Evolutionary conservation across 2,888 invertebrate species (phyloP).

Genomic region (Thymelicus lineola): DNA sequence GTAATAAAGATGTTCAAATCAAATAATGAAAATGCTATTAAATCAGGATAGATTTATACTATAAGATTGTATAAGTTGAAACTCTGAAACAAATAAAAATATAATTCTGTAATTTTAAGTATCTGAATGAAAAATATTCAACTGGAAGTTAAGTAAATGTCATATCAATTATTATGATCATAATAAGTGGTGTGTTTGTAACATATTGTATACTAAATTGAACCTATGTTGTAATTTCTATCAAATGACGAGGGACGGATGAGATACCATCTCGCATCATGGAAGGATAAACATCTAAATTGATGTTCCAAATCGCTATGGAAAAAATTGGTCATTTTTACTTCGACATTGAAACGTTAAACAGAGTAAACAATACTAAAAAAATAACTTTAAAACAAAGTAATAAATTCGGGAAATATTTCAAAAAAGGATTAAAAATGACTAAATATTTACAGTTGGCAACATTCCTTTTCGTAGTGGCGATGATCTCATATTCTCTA

Average conservation of each 20-base stretch:
- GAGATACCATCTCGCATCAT: constrained; percentile 22
- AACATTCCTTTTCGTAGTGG: constrained; percentile 52
- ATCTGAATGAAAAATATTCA: too few species aligned
- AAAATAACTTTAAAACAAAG: neutral
- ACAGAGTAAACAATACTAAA: neutral
- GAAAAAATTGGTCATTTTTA: constrained; percentile 13
- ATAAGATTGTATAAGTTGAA: too few species aligned
- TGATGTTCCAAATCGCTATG: constrained; percentile 20
- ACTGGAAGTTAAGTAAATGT: too few species aligned
- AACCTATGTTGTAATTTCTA: too few species aligned
- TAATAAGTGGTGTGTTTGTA: too few species aligned
- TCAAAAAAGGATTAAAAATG: constrained; percentile 38
- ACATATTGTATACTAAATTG: too few species aligned
- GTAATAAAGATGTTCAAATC: too few species aligned
- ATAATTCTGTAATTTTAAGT: too few species aligned
- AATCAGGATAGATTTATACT: too few species aligned
- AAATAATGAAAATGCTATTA: too few species aligned
- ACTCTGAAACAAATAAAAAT: too few species aligned
- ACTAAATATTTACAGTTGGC: constrained; percentile 52
- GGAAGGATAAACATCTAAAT: constrained; percentile 29
- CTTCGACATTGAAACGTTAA: neutral
- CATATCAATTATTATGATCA: too few species aligned
- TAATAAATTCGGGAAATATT: neutral
- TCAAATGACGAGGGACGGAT: neutral
- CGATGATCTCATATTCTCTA: constrained; percentile 54